Conservation (phyloP, 2,888 invertebrate genomes). For the Hanleya hanleyi region DNA sequence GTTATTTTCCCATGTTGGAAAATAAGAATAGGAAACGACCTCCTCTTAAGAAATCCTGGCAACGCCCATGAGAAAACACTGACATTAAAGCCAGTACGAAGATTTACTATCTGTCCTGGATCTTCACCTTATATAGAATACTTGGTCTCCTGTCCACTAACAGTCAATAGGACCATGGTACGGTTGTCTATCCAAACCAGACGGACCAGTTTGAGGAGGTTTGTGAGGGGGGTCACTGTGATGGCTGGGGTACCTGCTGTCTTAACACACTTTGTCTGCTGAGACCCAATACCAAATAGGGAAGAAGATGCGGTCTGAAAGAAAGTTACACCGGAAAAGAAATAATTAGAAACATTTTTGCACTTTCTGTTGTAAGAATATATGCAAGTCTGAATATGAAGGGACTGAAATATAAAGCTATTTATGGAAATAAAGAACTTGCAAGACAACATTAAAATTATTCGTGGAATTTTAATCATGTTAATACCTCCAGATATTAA, state of each 20-base stretch:
- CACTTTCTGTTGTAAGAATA: background rate
- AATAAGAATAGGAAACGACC: too few species aligned
- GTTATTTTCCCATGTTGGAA: too few species aligned
- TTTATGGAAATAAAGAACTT: too few species aligned
- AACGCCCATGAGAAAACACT: too few species aligned
- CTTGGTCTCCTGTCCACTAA: constrained; percentile 89
- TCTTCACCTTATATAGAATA: constrained; percentile 55
- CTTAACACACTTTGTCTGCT: constrained; percentile 96
- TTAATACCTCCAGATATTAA: too few species aligned
- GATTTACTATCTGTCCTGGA: too few species aligned
- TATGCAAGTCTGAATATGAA: background rate
- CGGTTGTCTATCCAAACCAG: constrained; percentile 97
- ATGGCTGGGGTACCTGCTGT: constrained; percentile 82
- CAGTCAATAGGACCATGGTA: constrained; percentile 93
- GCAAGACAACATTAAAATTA: too few species aligned
- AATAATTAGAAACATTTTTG: background rate
- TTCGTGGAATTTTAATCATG: too few species aligned
- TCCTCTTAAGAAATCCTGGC: too few species aligned
- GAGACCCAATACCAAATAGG: constrained; percentile 97
- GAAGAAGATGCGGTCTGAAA: constrained; percentile 82
- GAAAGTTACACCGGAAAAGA: constrained; percentile 28
- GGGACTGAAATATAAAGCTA: background rate
- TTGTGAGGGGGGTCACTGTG: constrained; percentile 58
- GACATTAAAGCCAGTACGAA: too few species aligned
- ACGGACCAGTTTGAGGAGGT: constrained; percentile 91